These are phyloP conservation scores for Sinocyclocheilus maitianheensis DNA, from an alignment of 2,113 vertebrate genomes.

Conservation along the genomic window DNA sequence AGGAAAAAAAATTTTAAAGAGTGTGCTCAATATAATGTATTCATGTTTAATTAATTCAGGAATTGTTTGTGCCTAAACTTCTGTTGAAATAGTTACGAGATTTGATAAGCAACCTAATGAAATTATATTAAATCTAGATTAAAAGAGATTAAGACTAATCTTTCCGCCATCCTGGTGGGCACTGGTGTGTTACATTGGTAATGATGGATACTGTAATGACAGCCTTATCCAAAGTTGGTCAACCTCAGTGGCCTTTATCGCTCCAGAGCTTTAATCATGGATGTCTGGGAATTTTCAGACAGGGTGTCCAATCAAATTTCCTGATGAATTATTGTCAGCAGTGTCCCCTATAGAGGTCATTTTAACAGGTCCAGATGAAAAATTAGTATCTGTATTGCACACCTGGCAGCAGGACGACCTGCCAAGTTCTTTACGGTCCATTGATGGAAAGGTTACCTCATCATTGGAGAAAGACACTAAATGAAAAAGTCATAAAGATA, in stretches of 20 bases:
- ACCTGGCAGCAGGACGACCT: not conserved
- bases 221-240: constrained; percentile 17
- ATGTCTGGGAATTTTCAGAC: not conserved
- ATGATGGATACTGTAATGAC: constrained; percentile 1
- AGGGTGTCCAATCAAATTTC: constrained; percentile 15
- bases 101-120: not conserved
- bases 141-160: not conserved
- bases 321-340: constrained; percentile 10
- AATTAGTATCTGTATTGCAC: not conserved
- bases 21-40: not conserved
- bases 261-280: constrained; percentile 20
- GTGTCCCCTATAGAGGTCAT: constrained; percentile 38
- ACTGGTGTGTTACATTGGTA: not conserved
- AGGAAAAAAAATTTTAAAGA: not conserved
- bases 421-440: not conserved
- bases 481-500: not conserved
- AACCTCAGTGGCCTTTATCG: constrained; percentile 16
- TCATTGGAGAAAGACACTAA: not conserved
- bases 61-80: not conserved
- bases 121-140: not conserved
- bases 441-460: constrained; percentile 5
- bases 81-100: not conserved
- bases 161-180: not conserved
- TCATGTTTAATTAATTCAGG: not conserved
- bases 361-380: not conserved